These are phyloP conservation scores for Plagodis pulveraria DNA, from an alignment of 2,888 invertebrate genomes.

Conservation along the genomic window DNA sequence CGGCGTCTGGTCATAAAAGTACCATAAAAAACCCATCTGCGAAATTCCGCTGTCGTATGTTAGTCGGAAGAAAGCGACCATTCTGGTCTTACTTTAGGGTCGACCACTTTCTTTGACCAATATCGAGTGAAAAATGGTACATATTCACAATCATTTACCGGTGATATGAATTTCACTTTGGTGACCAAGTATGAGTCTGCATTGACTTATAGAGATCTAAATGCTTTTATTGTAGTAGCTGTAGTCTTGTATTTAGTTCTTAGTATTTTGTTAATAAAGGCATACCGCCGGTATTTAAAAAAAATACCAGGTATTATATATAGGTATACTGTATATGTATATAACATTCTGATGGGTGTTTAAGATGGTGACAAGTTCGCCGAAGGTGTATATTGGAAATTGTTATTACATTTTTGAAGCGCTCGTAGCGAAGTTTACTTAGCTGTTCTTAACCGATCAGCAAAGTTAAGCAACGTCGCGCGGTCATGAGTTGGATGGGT, in stretches of 20 bases:
- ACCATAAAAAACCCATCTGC: constrained; percentile 9
- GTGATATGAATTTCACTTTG: not conserved
- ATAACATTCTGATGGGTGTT: not conserved
- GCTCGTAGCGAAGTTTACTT: too few relatives aligned
- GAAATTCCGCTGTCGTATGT: constrained; percentile 9
- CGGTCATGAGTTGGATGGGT: too few relatives aligned
- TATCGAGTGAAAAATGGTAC: constrained; percentile 7
- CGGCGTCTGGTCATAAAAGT: constrained; percentile 12
- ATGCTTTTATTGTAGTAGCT: too few relatives aligned
- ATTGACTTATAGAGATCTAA: too few relatives aligned
- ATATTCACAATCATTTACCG: not conserved
- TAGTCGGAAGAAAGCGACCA: constrained; percentile 18
- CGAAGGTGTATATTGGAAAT: constrained; percentile 13
- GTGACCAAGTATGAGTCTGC: not conserved
- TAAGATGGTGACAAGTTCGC: not conserved
- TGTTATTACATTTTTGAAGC: not conserved
- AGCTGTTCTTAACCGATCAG: too few relatives aligned
- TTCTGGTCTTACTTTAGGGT: constrained; percentile 10
- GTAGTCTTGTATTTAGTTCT: too few relatives aligned
- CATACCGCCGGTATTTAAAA: too few relatives aligned
- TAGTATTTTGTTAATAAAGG: too few relatives aligned
- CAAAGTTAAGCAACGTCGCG: too few relatives aligned
- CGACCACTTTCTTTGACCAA: constrained; percentile 25
- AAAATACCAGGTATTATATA: not conserved
- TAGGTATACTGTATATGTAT: not conserved